These are phyloP conservation scores for Drosophila serrata DNA, from an alignment of 1,140 invertebrate genomes.

Conservation along the genomic window DNA sequence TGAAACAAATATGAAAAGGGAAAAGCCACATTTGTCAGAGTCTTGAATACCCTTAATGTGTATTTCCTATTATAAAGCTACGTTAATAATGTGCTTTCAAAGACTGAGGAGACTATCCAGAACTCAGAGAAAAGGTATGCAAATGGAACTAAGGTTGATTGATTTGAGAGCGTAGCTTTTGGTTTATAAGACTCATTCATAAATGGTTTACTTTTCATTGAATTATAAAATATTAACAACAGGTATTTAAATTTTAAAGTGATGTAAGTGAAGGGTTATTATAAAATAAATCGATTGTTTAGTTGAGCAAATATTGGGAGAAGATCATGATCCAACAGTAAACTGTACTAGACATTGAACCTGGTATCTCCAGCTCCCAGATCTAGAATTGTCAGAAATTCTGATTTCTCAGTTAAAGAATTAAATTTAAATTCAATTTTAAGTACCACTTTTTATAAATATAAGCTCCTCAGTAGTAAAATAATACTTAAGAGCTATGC, in stretches of 20 bases:
- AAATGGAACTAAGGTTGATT: conserved; percentile 6
- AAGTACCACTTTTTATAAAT: neutral
- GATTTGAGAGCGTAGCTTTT: conserved; percentile 2
- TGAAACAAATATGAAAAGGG: conserved; percentile 48
- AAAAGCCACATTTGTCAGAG: conserved; percentile 42
- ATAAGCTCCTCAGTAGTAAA: neutral
- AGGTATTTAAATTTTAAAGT: neutral
- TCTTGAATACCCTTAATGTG: conserved; percentile 38
- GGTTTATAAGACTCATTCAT: neutral
- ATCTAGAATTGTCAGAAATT: neutral
- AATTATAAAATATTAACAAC: neutral
- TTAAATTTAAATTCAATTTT: neutral
- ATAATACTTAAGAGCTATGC: no score
- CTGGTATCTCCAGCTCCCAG: neutral
- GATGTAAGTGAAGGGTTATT: neutral
- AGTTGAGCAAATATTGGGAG: neutral
- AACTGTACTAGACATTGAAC: neutral
- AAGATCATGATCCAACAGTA: no score
- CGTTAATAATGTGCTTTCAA: conserved; percentile 1
- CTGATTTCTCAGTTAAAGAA: neutral
- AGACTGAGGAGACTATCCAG: neutral
- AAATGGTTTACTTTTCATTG: neutral
- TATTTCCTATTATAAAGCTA: conserved; percentile 12
- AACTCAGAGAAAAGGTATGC: conserved; percentile 9
- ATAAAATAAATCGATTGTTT: neutral